A percentile compares a stretch with the other conserved stretches of the same genome.
phyloP scores from a whole-genome alignment of 2,113 vertebrate genomes.

The Gulo gulo region DNA sequence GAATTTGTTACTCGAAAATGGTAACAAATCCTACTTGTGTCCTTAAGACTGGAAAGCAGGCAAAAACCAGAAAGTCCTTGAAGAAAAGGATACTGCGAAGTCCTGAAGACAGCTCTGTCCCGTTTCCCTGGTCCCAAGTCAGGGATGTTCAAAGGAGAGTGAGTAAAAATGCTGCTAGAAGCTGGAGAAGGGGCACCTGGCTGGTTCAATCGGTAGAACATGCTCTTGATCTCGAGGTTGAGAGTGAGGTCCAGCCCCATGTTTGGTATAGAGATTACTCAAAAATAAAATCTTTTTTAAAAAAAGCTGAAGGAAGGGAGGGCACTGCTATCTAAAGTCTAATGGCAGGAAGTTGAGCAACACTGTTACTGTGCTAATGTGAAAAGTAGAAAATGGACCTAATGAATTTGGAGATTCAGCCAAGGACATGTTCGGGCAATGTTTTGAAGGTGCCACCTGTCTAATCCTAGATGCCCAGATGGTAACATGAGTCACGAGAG shows the following conservation, averaged over 20 bases:
- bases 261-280: background rate
- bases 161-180: background rate
- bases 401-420: background rate
- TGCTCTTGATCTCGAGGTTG: background rate
- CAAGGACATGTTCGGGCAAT: background rate
- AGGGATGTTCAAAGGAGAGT: background rate
- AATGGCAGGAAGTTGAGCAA: background rate
- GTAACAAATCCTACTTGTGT: background rate
- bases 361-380: background rate
- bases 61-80: background rate
- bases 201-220: background rate
- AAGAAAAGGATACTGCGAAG: background rate
- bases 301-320: background rate
- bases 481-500: background rate
- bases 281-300: background rate
- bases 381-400: too few species aligned
- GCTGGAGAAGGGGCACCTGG: background rate
- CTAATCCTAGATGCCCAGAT: too few species aligned
- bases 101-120: background rate
- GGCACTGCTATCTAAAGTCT: background rate
- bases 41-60: background rate
- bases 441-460: background rate
- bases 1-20: background rate
- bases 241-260: background rate
- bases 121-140: background rate